Conservation (phyloP, 2,113 vertebrate species). For the Oncorhynchus clarkii region DNA sequence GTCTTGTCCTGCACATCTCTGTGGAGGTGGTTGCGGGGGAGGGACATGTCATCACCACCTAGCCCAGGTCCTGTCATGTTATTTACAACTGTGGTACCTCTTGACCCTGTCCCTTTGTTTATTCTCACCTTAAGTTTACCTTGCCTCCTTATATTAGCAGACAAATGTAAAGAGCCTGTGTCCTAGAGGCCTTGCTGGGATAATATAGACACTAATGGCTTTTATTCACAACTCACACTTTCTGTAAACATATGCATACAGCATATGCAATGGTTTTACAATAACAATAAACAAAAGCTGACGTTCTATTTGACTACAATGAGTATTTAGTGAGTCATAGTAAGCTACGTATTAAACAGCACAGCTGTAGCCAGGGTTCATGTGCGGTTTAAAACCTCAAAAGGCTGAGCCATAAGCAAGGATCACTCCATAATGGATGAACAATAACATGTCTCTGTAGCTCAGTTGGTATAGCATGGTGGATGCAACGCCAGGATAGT, state of each 20-base stretch:
- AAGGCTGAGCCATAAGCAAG: slow-evolving; percentile 25
- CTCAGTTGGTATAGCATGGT: too few relatives aligned
- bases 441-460: slow-evolving; percentile 4
- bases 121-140: slow-evolving; percentile 37
- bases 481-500: too few relatives aligned
- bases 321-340: not conserved
- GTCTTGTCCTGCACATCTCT: too few relatives aligned
- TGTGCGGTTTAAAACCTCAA: slow-evolving; percentile 9
- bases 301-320: slow-evolving; percentile 13
- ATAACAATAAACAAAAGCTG: not conserved
- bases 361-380: slow-evolving; percentile 30
- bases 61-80: slow-evolving; percentile 7
- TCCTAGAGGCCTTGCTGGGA: slow-evolving; percentile 11
- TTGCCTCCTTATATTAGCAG: slow-evolving; percentile 30
- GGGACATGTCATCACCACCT: slow-evolving; percentile 10
- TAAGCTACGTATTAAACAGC: not conserved
- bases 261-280: not conserved
- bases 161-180: not conserved
- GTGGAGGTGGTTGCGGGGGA: not conserved
- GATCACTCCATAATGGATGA: slow-evolving; percentile 47
- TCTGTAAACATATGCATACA: slow-evolving; percentile 5
- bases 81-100: slow-evolving; percentile 20
- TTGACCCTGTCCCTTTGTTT: slow-evolving; percentile 32
- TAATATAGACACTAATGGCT: slow-evolving; percentile 1
- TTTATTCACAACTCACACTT: slow-evolving; percentile 17